These are phyloP conservation scores for Epiblema foenella DNA, from an alignment of 2,888 invertebrate species.

Conservation along the genomic window DNA sequence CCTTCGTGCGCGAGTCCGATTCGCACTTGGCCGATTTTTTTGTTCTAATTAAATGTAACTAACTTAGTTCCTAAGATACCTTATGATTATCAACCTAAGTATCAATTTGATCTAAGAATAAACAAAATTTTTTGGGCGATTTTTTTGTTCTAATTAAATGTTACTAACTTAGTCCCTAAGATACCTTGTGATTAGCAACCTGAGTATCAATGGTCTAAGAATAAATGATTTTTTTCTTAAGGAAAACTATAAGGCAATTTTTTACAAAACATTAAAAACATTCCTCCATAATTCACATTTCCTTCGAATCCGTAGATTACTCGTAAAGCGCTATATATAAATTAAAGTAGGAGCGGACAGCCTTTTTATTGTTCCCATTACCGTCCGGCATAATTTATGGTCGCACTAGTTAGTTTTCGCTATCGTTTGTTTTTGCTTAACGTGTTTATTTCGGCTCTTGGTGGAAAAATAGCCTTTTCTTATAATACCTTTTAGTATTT, in stretches of 20 bases:
- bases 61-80: no score
- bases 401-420: slow-evolving; percentile 49
- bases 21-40: no score
- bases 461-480: slow-evolving; percentile 30
- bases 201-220: no score
- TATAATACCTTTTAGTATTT: not conserved
- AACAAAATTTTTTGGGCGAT: no score
- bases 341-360: slow-evolving; percentile 48
- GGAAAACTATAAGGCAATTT: slow-evolving; percentile 30
- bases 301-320: slow-evolving; percentile 42
- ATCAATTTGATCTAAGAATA: no score
- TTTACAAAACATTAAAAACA: slow-evolving; percentile 28
- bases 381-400: slow-evolving; percentile 55
- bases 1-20: no score
- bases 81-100: no score
- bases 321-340: slow-evolving; percentile 43
- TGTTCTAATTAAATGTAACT: not conserved
- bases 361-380: slow-evolving; percentile 55
- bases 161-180: no score
- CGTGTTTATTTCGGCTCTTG: slow-evolving; percentile 39
- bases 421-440: slow-evolving; percentile 48
- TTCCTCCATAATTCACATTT: slow-evolving; percentile 37
- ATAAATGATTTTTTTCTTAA: no score
- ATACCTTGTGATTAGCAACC: no score
- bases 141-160: no score